Base-by-base conservation (phyloP, 2,888 invertebrate species). In the Chirona hameri region DNA sequence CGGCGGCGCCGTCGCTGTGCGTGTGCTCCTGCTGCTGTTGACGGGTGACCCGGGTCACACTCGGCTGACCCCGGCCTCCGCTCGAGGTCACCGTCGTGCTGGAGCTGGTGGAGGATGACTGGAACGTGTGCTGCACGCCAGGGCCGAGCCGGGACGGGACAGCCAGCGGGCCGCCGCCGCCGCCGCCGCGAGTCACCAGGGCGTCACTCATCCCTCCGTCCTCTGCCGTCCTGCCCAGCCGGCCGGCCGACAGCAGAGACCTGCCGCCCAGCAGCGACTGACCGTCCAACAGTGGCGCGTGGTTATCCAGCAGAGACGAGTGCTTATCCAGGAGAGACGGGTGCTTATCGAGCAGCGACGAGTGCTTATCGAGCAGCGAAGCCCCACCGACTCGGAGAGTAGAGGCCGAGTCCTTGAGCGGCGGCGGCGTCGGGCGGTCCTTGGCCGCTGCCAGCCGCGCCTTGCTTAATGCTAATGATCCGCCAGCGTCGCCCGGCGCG, bases 101-200 rank as follows among this genome's bases (percentile, higher is more conserved):
- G 10, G 27, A 69, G 29, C 29, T 72, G 29, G 72, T 27, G n/a
- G 69, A 69, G 27, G 69, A 10, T 18, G 72, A 31, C 31, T 31
- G 72, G 72, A 72, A 72, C 15, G 72, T 72, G 9, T 69, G 69
- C 72, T 72, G 72, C 72, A 72, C 72, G 31, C 72, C 27, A 18
- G 72, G 0, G 14, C 15, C 4, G 31, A 5, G 10, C 18, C 27
- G 72, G 29, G 72, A 14, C 18, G 31, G 29, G 4, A 18, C 18
- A 29, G 72, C 29, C 31, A 21, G 31, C 72, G 72, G 10, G 18
- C 72, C 72, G 29, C 29, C 27, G 55, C 52, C 52, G 52, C 52
- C 52, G 18, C 60, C 60, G 24, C 3, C 14, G 60, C 60, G 65
- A 1, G 9, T 27, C 65, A 65, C n/a, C 65, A 65, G 65, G 3